These are phyloP conservation scores for Darevskia nairensis DNA, from an alignment of 2,797 vertebrate genomes.

Conservation along the genomic window DNA sequence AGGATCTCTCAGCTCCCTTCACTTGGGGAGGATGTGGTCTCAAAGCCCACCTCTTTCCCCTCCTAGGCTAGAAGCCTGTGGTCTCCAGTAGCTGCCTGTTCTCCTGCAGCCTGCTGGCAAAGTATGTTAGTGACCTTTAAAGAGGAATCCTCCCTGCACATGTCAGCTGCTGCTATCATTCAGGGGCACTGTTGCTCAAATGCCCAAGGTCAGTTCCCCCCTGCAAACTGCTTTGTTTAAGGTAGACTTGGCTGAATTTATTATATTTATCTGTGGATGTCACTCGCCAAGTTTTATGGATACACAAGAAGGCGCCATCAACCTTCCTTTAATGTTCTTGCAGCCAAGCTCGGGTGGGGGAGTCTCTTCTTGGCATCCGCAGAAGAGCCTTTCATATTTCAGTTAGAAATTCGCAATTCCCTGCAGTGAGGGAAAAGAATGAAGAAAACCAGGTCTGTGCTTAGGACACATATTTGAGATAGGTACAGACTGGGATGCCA, in stretches of 20 bases:
- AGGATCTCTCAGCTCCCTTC: background rate
- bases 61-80: constrained; percentile 1
- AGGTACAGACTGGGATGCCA: background rate
- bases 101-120: constrained; percentile 30
- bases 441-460: background rate
- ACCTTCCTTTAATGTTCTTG: background rate
- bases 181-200: constrained; percentile 19
- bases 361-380: constrained; percentile 6
- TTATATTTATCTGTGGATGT: constrained; percentile 54
- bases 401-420: background rate
- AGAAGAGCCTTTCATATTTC: background rate
- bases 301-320: constrained; percentile 46
- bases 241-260: constrained; percentile 47
- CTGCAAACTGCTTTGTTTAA: constrained; percentile 33
- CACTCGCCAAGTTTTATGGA: constrained; percentile 27
- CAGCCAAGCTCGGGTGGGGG: background rate
- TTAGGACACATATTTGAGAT: background rate
- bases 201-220: constrained; percentile 41
- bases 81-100: constrained; percentile 29
- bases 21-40: background rate
- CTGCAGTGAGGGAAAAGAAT: background rate
- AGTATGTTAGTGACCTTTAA: constrained; percentile 56
- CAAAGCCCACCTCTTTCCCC: constrained; percentile 1
- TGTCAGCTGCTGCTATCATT: constrained; percentile 61
- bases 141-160: constrained; percentile 47